These are phyloP conservation scores for Drosophila recens DNA, from an alignment of 2,888 invertebrate genomes.

Conservation along the genomic window DNA sequence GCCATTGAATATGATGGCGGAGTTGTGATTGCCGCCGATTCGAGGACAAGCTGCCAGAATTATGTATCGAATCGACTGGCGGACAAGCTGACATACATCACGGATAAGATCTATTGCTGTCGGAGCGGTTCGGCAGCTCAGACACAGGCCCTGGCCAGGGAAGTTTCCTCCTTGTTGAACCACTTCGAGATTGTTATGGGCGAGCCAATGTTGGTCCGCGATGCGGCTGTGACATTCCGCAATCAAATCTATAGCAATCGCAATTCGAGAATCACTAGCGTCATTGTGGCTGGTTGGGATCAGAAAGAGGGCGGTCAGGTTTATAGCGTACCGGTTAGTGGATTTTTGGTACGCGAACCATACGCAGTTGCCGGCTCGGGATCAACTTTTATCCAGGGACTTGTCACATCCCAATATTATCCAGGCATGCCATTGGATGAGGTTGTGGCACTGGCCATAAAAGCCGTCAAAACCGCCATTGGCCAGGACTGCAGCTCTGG, in stretches of 20 bases:
- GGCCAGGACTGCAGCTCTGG: conserved; percentile 97
- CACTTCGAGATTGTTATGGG: conserved; percentile 91
- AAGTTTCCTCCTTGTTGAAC: conserved; percentile 95
- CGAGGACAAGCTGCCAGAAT: conserved; percentile 96
- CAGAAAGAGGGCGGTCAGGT: conserved; percentile 93
- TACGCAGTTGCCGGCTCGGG: conserved; percentile 97
- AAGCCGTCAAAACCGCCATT: conserved; percentile 94
- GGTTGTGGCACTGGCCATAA: conserved; percentile 92
- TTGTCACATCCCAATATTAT: conserved; percentile 94
- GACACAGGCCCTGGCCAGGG: conserved; percentile 97
- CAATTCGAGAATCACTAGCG: conserved; percentile 95
- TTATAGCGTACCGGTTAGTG: conserved; percentile 90
- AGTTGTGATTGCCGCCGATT: conserved; percentile 98
- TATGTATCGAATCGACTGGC: conserved; percentile 97
- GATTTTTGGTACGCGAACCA: conserved; percentile 95
- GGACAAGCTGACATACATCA: conserved; percentile 96
- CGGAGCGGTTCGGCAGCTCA: conserved; percentile 98
- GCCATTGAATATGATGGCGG: conserved; percentile 97
- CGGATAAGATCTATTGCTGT: conserved; percentile 97
- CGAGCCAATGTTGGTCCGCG: conserved; percentile 92
- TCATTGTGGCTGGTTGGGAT: conserved; percentile 99
- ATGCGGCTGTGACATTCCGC: conserved; percentile 95
- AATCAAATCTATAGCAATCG: conserved; percentile 97
- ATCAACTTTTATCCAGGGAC: conserved; percentile 97
- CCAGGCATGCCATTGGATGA: conserved; percentile 93